Conservation (phyloP, 2,888 invertebrate genomes). For the Hylaea fasciaria region DNA sequence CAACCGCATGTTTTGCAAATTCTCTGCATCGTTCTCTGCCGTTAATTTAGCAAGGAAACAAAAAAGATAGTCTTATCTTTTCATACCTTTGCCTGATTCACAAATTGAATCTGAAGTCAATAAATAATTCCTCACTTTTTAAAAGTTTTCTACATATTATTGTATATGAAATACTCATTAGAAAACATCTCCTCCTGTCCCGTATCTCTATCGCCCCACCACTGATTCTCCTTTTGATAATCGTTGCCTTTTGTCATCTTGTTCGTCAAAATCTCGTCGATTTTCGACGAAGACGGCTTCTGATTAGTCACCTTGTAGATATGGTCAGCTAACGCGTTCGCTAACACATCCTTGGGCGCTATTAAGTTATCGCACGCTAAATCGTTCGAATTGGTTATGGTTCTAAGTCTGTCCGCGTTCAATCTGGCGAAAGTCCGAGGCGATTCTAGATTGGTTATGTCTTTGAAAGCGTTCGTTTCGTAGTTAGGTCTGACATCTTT, state of each 20-base stretch:
- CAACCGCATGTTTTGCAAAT: no score
- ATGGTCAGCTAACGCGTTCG: constrained; percentile 77
- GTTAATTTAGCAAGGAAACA: no score
- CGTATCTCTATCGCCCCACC: constrained; percentile 72
- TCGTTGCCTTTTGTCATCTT: constrained; percentile 64
- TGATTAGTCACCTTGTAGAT: constrained; percentile 84
- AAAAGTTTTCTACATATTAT: constrained; percentile 50
- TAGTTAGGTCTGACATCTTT: constrained; percentile 16
- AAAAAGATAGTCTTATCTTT: no score
- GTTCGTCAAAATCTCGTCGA: constrained; percentile 79
- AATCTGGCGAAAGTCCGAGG: constrained; percentile 73
- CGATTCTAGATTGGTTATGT: constrained; percentile 73
- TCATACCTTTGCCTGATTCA: neutral
- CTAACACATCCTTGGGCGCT: constrained; percentile 77
- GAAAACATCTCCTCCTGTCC: constrained; percentile 67
- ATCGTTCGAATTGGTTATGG: constrained; percentile 68
- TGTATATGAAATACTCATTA: constrained; percentile 70
- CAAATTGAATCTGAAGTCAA: constrained; percentile 17
- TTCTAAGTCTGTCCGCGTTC: constrained; percentile 76
- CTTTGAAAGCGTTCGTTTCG: constrained; percentile 50
- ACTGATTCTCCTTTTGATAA: constrained; percentile 70
- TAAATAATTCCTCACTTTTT: constrained; percentile 15
- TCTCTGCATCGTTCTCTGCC: neutral
- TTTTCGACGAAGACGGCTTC: constrained; percentile 77
- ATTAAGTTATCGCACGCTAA: constrained; percentile 70